Evolutionary conservation across 2,797 vertebrate genomes (phyloP), one percentile per base, ranked within the genome.

Genomic region (Tadarida brasiliensis): DNA sequence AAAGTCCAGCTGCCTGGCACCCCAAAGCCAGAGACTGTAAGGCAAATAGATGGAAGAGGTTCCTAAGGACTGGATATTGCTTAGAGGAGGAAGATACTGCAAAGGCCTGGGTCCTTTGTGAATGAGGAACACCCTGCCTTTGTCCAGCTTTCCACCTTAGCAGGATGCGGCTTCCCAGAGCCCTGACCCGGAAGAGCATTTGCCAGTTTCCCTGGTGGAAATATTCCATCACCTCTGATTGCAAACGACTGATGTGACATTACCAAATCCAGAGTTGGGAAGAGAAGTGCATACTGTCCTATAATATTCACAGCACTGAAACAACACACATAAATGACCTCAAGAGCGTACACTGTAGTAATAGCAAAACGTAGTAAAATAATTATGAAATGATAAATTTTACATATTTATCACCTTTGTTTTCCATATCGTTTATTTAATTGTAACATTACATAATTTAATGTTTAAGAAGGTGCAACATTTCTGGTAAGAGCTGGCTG

Each of bases 361-460:
- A 82, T 9, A 51, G 78, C 35, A 78, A 68, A 74, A 86, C 39
- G 33, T 57, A 44, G 74, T 74, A 54, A 80, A 92, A 90, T 74
- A 57, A 85, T 88, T 78, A 80, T 20, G 26, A 82, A 77, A 26
- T 28, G 35, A 83, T 65, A 47, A 44, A 9, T 67, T 94, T 92
- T 47, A 95, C 94, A 61, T 82, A 49, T 47, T 76, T 68, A 86
- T 49, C 10, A 11, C 20, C 8, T 92, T 87, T 90, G 54, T 57
- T 95, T 96, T 86, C 28, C 76, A 89, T 74, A 44, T 65, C 63
- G 70, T 5, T 82, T 74, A 54, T 83, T 86, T 84, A 68, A 82
- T 35, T 89, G 4, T 59, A 87, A 92, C 12, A 92, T 67, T 26
- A 87, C 49, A 33, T n/a, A 17, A 74, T 61, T 78, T 67, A 33